Percentiles rank a stretch among this genome's conserved stretches.
These are phyloP conservation scores for Eulemur mongoz DNA, from an alignment of 2,797 vertebrate genomes.

Conservation along the genomic window DNA sequence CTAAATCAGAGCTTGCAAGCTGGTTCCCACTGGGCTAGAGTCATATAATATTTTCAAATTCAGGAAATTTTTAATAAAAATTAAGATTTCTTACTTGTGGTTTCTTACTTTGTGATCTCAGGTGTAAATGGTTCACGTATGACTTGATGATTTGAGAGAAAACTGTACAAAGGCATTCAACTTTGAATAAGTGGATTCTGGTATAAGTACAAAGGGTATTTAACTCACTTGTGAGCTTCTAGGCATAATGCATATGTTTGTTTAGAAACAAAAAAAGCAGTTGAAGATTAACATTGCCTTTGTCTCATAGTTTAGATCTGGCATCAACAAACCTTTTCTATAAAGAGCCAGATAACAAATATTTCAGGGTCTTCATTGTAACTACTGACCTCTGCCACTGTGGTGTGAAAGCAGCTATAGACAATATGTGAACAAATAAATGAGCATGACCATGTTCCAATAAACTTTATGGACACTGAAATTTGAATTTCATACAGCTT, in stretches of 20 bases:
- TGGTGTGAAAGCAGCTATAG: not conserved
- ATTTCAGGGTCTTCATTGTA: not conserved
- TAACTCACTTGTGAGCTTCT: not conserved
- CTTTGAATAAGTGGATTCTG: not conserved
- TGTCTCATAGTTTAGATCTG: constrained; percentile 25
- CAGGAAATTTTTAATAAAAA: constrained; percentile 56
- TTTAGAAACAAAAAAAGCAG: not conserved
- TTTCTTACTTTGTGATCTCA: constrained; percentile 56
- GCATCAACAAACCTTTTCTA: constrained; percentile 16
- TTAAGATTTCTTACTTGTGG: constrained; percentile 33
- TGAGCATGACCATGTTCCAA: not conserved
- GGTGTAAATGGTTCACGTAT: constrained; percentile 33
- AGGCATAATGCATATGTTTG: not conserved
- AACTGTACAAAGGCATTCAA: constrained; percentile 3
- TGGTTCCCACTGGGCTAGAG: not conserved
- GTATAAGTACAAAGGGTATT: not conserved
- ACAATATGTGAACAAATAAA: not conserved
- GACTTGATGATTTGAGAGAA: not conserved
- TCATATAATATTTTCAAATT: constrained; percentile 15
- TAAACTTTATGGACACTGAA: not conserved
- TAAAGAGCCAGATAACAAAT: not conserved
- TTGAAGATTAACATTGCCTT: not conserved
- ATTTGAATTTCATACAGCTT: constrained; percentile 10
- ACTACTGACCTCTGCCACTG: not conserved
- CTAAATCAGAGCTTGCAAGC: not conserved